Conservation (phyloP, 2,113 vertebrate genomes). For the Aviceda subcristata region DNA sequence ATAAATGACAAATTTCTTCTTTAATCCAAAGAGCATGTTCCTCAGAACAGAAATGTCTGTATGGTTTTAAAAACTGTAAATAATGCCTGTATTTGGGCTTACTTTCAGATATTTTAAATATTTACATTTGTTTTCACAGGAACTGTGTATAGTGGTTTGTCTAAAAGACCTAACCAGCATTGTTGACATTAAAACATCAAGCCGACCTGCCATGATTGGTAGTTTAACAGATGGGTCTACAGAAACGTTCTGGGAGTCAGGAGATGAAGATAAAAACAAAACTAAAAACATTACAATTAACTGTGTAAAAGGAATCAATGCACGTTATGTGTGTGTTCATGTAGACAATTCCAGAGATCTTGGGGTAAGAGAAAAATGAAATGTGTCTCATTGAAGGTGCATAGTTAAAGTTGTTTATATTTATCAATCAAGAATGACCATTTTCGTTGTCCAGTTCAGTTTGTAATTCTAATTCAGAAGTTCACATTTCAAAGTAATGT, state of each 20-base stretch:
- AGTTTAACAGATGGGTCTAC: slow-evolving; percentile 97
- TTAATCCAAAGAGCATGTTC: neutral
- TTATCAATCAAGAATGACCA: neutral
- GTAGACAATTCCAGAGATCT: slow-evolving; percentile 98
- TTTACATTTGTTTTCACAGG: slow-evolving; percentile 72
- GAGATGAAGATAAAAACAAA: slow-evolving; percentile 99
- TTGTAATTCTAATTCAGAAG: neutral
- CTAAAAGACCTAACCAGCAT: slow-evolving; percentile 95
- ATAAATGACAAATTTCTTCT: neutral
- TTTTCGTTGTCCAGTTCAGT: neutral
- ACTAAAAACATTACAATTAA: slow-evolving; percentile 97
- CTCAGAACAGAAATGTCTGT: neutral
- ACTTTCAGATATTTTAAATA: neutral
- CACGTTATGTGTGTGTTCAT: slow-evolving; percentile 90
- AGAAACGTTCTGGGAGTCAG: slow-evolving; percentile 99
- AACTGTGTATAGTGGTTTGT: slow-evolving; percentile 91
- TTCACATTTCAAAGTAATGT: neutral
- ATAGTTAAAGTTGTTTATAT: neutral
- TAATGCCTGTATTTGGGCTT: neutral
- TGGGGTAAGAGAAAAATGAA: slow-evolving; percentile 80
- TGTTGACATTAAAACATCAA: slow-evolving; percentile 97
- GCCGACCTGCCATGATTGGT: slow-evolving; percentile 97
- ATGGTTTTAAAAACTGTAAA: neutral
- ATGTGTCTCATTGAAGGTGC: neutral
- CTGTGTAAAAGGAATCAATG: slow-evolving; percentile 95